phyloP scores from a whole-genome alignment of 2,113 vertebrate genomes.

The Prunella himalayana region DNA sequence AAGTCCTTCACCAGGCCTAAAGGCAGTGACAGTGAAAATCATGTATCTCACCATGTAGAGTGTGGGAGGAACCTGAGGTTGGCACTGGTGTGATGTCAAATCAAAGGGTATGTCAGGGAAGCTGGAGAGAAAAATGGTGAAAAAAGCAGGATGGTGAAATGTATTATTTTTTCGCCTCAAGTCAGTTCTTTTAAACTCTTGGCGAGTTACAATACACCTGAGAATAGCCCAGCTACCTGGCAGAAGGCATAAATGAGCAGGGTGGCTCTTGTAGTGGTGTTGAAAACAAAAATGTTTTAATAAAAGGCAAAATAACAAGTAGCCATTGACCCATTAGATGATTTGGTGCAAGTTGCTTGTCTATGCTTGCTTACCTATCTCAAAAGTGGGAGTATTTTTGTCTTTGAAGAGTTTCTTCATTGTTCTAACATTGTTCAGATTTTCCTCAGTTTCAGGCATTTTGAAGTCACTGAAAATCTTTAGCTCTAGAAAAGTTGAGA shows the following conservation, averaged over 20 bases:
- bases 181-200: no score
- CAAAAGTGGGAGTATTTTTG: background rate
- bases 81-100: background rate
- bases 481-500: background rate
- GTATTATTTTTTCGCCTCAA: no score
- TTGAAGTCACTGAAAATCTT: background rate
- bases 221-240: no score
- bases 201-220: no score
- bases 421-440: background rate
- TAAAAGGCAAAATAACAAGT: no score
- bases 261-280: no score
- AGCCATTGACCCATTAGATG: background rate
- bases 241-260: no score
- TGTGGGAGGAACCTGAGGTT: background rate
- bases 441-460: background rate
- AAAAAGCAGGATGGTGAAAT: background rate
- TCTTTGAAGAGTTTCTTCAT: background rate
- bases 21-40: background rate
- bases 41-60: fast-evolving
- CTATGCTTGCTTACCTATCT: background rate
- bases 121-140: background rate
- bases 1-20: background rate
- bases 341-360: background rate
- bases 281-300: no score
- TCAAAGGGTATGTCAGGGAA: background rate